Base-by-base conservation (phyloP, 2,797 vertebrate genomes). In the Sebastes diaconus region DNA sequence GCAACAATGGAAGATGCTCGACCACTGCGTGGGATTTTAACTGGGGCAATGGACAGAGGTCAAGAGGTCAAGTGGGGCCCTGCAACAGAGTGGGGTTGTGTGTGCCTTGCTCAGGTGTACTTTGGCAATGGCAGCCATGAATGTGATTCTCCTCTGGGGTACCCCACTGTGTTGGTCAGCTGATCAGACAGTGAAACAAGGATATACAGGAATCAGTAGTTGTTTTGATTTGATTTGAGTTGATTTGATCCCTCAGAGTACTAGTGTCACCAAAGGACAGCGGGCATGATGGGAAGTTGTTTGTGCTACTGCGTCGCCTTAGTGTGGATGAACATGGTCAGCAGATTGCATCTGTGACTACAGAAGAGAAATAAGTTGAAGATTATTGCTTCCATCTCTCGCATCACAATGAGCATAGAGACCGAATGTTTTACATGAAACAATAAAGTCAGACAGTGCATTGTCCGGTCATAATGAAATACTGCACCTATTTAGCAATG, bases 361-460 rank as follows among this genome's bases (percentile, higher is more conserved):
- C 20, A 76, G 29, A 72, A 63, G 10, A 68, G 39, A 50, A 87
- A 73, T 42, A 71, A 27, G 5, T 18, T 68, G 59, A 70, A 68
- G 79, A 69, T 63, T 88, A 90, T 81, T 89, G 77, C 88, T 90
- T 87, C 71, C 57, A 9, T 77, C 59, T 46, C 54, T 61, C 13
- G 34, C 25, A 73, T 67, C 76, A 75, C 68, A 84, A 54, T 20
- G 30, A 81, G 27, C 57, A 30, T 34, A 36, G 69, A 64, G 34
- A 60, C 65, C 58, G 60, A 79, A 70, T 55, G 68, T 76, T 57
- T 63, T 6, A 71, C 55, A 64, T 25, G 9, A 64, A 10, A 69
- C 75, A 66, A 75, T 69, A 18, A 76, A 69, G 68, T 80, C 57
- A 79, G 73, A 67, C 39, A 30, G 59, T 50, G 75, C 57, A 67